Evolutionary conservation across 2,888 invertebrate genomes (phyloP), one percentile per base, ranked within the genome.

Genomic region (Serrognathus titanus): DNA sequence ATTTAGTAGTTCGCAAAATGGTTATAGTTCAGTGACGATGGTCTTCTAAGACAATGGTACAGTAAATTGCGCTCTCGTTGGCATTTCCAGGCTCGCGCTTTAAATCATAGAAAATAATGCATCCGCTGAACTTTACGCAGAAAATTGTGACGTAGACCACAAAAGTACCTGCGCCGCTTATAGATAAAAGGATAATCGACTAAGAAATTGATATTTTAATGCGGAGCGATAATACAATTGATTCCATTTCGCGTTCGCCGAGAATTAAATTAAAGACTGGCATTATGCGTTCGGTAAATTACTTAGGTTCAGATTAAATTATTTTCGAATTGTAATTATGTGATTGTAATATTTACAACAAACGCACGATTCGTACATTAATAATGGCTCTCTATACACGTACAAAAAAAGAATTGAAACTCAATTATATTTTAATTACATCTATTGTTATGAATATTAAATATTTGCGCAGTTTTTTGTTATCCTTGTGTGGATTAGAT

Each of bases 21-120:
- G 64, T 65, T 66, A 66, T 65, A 66, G 66, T 66, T 66, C 63
- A 66, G 57, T 66, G 66, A 65, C 62, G 62, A 59, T 60, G 49
- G 62, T 57, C 58, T 59, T 55, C 60, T 56, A 48, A 63, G 59
- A 66, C 65, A 66, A 66, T 66, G 55, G 65, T 56, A 41, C 53
- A 63, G 64, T 66, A 66, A 66, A 66, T 63, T 63, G 57, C 53
- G 37, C 49, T 46, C 48, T 51, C 48, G 6, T 52, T 57, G 54
- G 48, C 48, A 54, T 54, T 48, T 48, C 36, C 48, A n/a, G 35
- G 48, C 40, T 52, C 43, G 52, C 43, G 35, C 43, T 43, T 52
- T 56, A 48, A 56, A 56, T 45, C 47, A 43, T 24, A 46, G 50
- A 50, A 50, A 56, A 51, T 31, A 24, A 51, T 38, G 48, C 53